A percentile compares a stretch with the other conserved stretches of the same genome.
Conservation (phyloP, 2,113 vertebrate genomes). For the Atractosteus spatula region DNA sequence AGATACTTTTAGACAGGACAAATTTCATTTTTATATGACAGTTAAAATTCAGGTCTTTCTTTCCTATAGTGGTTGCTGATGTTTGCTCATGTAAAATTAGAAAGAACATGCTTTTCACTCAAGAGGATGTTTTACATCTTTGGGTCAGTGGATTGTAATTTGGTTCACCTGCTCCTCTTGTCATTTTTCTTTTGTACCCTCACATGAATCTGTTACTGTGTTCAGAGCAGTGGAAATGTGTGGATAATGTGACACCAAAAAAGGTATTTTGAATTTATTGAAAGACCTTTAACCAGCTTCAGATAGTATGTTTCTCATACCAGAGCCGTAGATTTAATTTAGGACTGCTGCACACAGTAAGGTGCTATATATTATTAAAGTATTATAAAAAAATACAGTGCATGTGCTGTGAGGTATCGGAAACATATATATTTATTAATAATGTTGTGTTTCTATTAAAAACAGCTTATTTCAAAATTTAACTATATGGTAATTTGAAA, state of each 20-base stretch:
- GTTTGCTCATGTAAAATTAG: background rate
- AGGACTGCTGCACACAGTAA: no score
- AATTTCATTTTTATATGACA: no score
- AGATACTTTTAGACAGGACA: no score
- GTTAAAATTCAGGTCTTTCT: background rate
- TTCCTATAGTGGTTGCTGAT: background rate
- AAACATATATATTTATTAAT: no score
- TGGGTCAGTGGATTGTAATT: background rate
- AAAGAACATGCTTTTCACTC: background rate
- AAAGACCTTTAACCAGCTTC: background rate
- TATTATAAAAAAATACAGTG: no score
- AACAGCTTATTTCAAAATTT: no score
- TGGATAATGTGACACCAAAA: background rate
- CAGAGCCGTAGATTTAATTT: background rate
- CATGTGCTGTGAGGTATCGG: no score
- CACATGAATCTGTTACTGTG: background rate
- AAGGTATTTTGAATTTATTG: background rate
- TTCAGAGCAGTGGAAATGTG: conserved; percentile 3
- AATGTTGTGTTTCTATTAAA: no score
- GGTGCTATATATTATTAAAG: no score
- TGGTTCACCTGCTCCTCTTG: conserved; percentile 10
- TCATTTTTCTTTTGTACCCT: background rate
- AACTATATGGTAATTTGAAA: no score
- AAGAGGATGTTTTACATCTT: conserved; percentile 3
- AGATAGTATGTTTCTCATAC: background rate